A percentile compares a stretch with the other conserved stretches of the same genome.
These are phyloP conservation scores for Pyrocoelia pectoralis DNA, from an alignment of 2,888 invertebrate genomes.

Conservation along the genomic window DNA sequence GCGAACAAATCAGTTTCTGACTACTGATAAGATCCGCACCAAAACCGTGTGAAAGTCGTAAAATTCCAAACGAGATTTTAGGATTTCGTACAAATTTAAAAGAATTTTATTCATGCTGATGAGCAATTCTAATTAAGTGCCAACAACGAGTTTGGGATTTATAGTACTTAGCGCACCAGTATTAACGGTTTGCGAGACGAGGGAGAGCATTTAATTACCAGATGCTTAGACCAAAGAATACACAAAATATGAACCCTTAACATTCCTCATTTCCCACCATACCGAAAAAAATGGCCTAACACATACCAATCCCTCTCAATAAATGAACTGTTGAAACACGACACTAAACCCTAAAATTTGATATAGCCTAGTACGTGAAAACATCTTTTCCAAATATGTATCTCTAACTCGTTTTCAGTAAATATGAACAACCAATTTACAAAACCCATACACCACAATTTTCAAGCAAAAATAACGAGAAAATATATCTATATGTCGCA, in stretches of 20 bases:
- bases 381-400: too few relatives aligned
- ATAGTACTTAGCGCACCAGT: slow-evolving; percentile 8
- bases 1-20: slow-evolving; percentile 7
- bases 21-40: neutral
- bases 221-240: slow-evolving; percentile 9
- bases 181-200: slow-evolving; percentile 11
- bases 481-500: too few relatives aligned
- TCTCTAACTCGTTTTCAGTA: too few relatives aligned
- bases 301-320: neutral
- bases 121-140: slow-evolving; percentile 12
- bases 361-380: too few relatives aligned
- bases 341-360: too few relatives aligned
- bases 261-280: slow-evolving; percentile 1
- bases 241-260: slow-evolving; percentile 3
- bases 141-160: slow-evolving; percentile 11
- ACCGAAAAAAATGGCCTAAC: neutral
- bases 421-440: too few relatives aligned
- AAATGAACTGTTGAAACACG: too few relatives aligned
- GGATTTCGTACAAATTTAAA: neutral
- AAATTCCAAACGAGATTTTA: neutral
- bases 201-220: slow-evolving; percentile 6
- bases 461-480: too few relatives aligned
- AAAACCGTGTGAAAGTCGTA: neutral
- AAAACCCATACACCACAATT: too few relatives aligned
- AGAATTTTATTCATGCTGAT: slow-evolving; percentile 9